Base-by-base conservation (phyloP, 35 echinoderm and acorn worm species). In the Heliocidaris erythrogramma region DNA sequence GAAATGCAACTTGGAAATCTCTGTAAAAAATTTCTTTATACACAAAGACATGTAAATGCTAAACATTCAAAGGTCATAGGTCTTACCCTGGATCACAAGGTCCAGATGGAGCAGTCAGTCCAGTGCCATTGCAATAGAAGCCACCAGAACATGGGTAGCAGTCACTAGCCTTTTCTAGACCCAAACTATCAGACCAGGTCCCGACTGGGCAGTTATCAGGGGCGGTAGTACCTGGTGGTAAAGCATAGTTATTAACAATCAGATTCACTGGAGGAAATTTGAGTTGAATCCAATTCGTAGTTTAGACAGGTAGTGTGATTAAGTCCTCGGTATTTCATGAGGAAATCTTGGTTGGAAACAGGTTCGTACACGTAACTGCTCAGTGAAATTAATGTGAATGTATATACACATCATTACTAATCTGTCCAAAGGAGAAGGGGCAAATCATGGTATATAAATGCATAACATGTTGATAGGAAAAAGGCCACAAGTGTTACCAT, bases 91-190 rank as follows among this genome's bases (percentile, higher is more conserved):
- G 97, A 52, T 97, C 96, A 97, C 98, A 99, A 18, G 98, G 96
- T 86, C 98, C 98, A 49, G 97, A 97, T 95, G 98, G 97, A 59
- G 94, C 93, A 49, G 95, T 99, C 47, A 99, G 94, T 48, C 98
- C 98, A 21, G 98, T 99, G 0, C 98, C 98, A 93, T 99, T 99
- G 87, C 98, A 99, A 94, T 97, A 99, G 93, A 95, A 97, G 27
- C 98, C 98, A 17, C 97, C 98, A 13, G 90, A 59, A 47, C 98
- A 99, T 9, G 94, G 78, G 94, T 96, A 96, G 71, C 98, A 99
- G 47, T 95, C 97, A 16, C 90, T 90, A 11, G 92, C 92, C 29
- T 93, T 32, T 47, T 85, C 86, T 53, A 99, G 65, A 9, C 96
- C 94, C 29, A 60, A 48, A 86, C 98, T 99, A 93, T 99, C 95